Evolutionary conservation across 2,888 invertebrate genomes (phyloP), one percentile per base, ranked within the genome.

Genomic region (Lepidocyrtinus sp.): DNA sequence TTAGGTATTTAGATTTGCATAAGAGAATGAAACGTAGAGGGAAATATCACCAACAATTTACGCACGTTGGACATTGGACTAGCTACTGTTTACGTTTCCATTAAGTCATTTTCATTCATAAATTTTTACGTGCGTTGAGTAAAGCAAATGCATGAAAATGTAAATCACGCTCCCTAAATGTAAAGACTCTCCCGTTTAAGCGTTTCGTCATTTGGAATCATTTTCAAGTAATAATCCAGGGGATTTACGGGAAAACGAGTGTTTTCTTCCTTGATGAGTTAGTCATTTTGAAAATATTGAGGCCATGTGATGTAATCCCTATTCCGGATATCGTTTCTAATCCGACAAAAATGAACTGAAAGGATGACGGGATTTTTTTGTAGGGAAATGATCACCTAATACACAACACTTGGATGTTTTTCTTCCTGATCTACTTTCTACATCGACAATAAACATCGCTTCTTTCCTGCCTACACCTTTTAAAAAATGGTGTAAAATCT

Each of bases 391-490:
- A 22, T 59, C n/a, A 59, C 22, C 59, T 12, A 21, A 21, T 21
- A 36, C n/a, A n/a, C n/a, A n/a, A n/a, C n/a, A n/a, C n/a, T 59
- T 22, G 59, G 59, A 59, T 59, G 59, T 59, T 59, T 9, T 21
- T 12, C 22, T 59, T 21, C 59, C 59, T 59, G 59, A 59, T 59
- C 59, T 21, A 21, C 59, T 59, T 59, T 59, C 21, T 9, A 5
- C 59, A 59, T 50, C 50, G 22, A 21, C 59, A 59, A n/a, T n/a
- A n/a, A n/a, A n/a, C 7, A 59, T 59, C 55, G n/a, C 62, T 55
- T 62, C 67, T 77, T n/a, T 77, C 77, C 77, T 77, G 77, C 77
- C 77, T 77, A 77, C 77, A 45, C 64, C 36, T 59, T 62, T 69
- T 75, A 2, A 50, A 50, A 50, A n/a, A n/a, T n/a, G n/a, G n/a